Conservation (phyloP, 2,888 invertebrate species). For the Leucophenga maculata region DNA sequence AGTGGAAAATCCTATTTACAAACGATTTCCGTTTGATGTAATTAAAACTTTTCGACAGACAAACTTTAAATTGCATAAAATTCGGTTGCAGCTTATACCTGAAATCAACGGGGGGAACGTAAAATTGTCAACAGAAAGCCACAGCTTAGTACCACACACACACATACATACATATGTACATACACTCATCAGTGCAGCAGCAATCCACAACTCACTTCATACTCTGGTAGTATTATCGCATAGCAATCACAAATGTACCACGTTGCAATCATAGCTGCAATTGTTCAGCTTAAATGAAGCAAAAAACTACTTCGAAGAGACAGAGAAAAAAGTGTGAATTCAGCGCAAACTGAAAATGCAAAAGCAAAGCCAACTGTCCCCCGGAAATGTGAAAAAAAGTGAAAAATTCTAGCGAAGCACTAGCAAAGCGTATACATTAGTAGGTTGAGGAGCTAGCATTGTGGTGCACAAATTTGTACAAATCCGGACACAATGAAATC, state of each 20-base stretch:
- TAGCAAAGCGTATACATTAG: background rate
- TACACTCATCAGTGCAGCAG: background rate
- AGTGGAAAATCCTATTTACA: too few species aligned
- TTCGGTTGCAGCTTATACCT: background rate
- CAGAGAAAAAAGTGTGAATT: background rate
- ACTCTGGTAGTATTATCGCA: background rate
- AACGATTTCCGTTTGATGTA: too few species aligned
- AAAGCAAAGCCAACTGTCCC: background rate
- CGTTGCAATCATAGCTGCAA: slow-evolving; percentile 13
- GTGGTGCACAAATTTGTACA: background rate
- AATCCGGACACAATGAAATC: slow-evolving; percentile 5
- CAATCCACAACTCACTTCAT: background rate
- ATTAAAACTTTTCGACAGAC: too few species aligned
- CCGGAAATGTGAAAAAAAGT: slow-evolving; percentile 2
- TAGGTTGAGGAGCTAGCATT: background rate
- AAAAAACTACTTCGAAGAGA: background rate
- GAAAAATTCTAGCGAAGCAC: background rate
- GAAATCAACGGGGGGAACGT: too few species aligned
- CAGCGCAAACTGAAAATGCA: background rate
- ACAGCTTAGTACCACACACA: background rate
- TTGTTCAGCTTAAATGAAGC: slow-evolving; percentile 20
- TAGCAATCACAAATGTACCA: background rate
- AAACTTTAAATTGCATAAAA: background rate
- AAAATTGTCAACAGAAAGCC: background rate
- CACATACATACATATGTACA: background rate